These are phyloP conservation scores for Clostera curtula DNA, from an alignment of 2,888 invertebrate genomes.

Conservation along the genomic window DNA sequence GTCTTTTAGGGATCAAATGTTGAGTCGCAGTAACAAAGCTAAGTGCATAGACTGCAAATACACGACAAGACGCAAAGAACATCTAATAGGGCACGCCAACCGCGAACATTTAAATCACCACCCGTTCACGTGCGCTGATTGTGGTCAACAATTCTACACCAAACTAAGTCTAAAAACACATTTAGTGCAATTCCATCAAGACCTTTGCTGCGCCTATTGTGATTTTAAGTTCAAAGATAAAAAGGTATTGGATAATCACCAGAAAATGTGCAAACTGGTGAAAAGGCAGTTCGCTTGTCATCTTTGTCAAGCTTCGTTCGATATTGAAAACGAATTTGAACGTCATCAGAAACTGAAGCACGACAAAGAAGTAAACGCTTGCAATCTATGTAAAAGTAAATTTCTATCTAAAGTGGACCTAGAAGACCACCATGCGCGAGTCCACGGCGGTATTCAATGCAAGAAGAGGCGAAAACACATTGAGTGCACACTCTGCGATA, in stretches of 20 bases:
- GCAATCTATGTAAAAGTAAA: conserved; percentile 34
- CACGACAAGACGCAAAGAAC: conserved; percentile 35
- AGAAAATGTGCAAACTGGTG: conserved; percentile 25
- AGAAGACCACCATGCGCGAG: conserved; percentile 34
- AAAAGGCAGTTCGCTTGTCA: conserved; percentile 25
- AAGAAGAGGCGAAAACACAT: conserved; percentile 37
- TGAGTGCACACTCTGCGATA: conserved; percentile 38
- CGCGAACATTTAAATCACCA: conserved; percentile 44
- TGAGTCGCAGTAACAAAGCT: conserved; percentile 27
- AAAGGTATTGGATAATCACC: conserved; percentile 26
- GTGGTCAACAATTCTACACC: conserved; percentile 42
- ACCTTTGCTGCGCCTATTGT: conserved; percentile 36
- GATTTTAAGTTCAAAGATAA: conserved; percentile 32
- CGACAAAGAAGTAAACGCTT: conserved; percentile 28
- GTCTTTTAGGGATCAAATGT: conserved; percentile 36
- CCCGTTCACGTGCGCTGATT: conserved; percentile 40
- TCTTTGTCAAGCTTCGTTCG: conserved; percentile 37
- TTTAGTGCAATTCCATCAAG: conserved; percentile 35
- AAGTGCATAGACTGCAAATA: conserved; percentile 44
- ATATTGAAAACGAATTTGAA: conserved; percentile 22
- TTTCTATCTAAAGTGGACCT: conserved; percentile 26
- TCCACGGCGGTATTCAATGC: conserved; percentile 37
- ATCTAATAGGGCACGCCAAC: conserved; percentile 39
- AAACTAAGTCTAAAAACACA: conserved; percentile 37
- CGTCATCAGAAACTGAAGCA: conserved; percentile 31